phyloP scores from a whole-genome alignment of 2,888 invertebrate species.

The Gasteruption jaculator region DNA sequence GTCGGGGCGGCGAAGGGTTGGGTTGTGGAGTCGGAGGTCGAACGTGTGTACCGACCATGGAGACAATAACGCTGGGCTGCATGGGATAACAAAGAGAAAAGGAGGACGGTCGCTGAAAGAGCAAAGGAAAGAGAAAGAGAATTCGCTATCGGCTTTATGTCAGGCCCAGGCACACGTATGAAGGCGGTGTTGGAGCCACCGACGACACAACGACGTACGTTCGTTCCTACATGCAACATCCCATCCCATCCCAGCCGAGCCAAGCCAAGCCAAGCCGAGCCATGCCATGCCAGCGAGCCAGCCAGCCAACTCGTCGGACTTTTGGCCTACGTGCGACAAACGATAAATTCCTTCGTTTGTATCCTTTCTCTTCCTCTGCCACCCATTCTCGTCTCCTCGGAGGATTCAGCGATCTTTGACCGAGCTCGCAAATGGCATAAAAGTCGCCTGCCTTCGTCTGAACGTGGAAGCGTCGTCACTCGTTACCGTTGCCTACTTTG shows the following conservation, averaged over 20 bases:
- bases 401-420: too few relatives aligned
- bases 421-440: too few relatives aligned
- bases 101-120: background rate
- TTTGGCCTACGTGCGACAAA: conserved; percentile 26
- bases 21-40: conserved; percentile 3
- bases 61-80: conserved; percentile 16
- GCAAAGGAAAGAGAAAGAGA: background rate
- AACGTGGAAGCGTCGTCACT: too few relatives aligned
- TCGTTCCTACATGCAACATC: background rate
- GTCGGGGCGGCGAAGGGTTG: conserved; percentile 11
- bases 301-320: too few relatives aligned
- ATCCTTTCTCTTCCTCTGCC: conserved; percentile 10
- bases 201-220: conserved; percentile 15
- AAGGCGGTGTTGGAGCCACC: too few relatives aligned
- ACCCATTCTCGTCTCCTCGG: too few relatives aligned
- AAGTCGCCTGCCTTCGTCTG: too few relatives aligned
- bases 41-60: conserved; percentile 1
- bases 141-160: conserved; percentile 29
- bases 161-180: conserved; percentile 25
- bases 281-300: too few relatives aligned
- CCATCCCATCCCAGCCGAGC: background rate
- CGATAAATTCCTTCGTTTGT: conserved; percentile 30
- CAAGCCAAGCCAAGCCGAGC: too few relatives aligned
- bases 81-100: background rate
- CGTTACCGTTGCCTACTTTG: too few relatives aligned